Evolutionary conservation across 2,797 vertebrate species (phyloP).

Genomic region (Fistularia commersonii): DNA sequence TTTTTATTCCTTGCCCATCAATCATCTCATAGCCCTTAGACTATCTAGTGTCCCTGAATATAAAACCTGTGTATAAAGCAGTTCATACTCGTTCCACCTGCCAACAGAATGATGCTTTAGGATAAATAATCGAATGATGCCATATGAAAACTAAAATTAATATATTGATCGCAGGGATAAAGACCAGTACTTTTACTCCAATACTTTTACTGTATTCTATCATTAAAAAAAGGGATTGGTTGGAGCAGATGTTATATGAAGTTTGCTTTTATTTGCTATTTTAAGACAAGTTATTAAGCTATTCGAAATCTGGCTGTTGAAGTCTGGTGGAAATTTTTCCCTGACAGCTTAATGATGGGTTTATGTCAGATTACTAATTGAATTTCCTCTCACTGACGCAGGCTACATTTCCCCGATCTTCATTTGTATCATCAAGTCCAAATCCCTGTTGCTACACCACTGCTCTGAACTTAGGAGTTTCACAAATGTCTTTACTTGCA

Average conservation of each 20-base stretch:
- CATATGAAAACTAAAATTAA: too few relatives aligned
- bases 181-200: too few relatives aligned
- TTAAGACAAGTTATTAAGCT: slow-evolving; percentile 29
- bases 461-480: slow-evolving; percentile 9
- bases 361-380: slow-evolving; percentile 63
- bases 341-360: slow-evolving; percentile 65
- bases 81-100: too few relatives aligned
- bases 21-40: too few relatives aligned
- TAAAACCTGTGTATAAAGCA: too few relatives aligned
- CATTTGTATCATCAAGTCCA: slow-evolving; percentile 12
- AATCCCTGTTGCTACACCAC: slow-evolving; percentile 13
- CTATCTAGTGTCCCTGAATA: too few relatives aligned
- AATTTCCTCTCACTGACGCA: slow-evolving; percentile 67
- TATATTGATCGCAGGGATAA: too few relatives aligned
- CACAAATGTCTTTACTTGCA: background rate
- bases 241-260: slow-evolving; percentile 29
- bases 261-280: slow-evolving; percentile 34
- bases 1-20: too few relatives aligned
- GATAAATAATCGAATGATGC: too few relatives aligned
- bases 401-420: slow-evolving; percentile 39
- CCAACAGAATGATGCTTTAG: too few relatives aligned
- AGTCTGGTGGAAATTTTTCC: slow-evolving; percentile 63
- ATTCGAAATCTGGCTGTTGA: slow-evolving; percentile 52
- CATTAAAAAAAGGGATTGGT: background rate
- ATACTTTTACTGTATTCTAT: too few relatives aligned